These are phyloP conservation scores for Hiodon tergisus DNA, from an alignment of 2,113 vertebrate species.

Conservation along the genomic window DNA sequence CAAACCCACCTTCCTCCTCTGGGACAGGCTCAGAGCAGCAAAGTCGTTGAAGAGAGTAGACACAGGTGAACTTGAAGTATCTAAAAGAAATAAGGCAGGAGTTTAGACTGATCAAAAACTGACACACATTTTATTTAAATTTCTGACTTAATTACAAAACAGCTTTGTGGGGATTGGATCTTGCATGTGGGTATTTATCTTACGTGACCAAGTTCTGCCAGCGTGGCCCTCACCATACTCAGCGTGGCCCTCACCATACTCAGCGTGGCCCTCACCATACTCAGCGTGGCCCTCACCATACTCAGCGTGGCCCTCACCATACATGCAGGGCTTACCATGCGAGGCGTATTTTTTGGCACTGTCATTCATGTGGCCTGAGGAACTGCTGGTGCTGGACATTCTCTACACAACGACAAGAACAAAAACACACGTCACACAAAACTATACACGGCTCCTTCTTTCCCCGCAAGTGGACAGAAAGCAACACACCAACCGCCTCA, in stretches of 20 bases:
- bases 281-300: too few species aligned
- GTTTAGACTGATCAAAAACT: not conserved
- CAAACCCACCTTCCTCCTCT: constrained; percentile 90
- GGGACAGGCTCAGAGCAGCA: constrained; percentile 90
- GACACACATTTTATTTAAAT: not conserved
- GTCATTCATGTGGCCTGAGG: constrained; percentile 93
- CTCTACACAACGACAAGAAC: constrained; percentile 65
- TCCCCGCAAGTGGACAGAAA: too few species aligned
- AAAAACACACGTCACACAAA: not conserved
- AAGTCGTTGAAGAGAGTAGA: constrained; percentile 96
- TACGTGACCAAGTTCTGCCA: too few species aligned
- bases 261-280: not conserved
- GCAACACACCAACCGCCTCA: not conserved
- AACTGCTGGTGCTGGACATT: constrained; percentile 97
- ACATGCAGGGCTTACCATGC: constrained; percentile 73
- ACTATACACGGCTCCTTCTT: too few species aligned
- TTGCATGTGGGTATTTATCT: too few species aligned
- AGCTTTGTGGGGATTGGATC: too few species aligned
- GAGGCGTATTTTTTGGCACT: constrained; percentile 95
- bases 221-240: too few species aligned
- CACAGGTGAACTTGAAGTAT: constrained; percentile 86
- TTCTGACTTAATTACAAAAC: not conserved
- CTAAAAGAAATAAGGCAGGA: constrained; percentile 56
- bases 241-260: not conserved
- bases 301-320: too few species aligned